Base-by-base conservation (phyloP, 2,113 vertebrate species). In the Entelurus aequoreus region DNA sequence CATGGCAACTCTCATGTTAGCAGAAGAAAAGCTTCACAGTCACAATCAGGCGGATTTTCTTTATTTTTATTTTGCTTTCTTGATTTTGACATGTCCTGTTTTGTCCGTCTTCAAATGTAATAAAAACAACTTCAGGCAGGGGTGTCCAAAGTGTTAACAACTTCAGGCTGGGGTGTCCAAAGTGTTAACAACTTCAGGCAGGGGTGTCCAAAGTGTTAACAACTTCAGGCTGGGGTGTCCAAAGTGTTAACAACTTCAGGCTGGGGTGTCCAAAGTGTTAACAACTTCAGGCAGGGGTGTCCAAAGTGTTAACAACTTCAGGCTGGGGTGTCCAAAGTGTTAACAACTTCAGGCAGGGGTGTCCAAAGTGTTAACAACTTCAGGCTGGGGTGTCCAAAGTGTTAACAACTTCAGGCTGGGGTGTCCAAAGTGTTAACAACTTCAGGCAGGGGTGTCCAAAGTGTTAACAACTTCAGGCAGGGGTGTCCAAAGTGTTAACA, bases 61-160 rank as follows among this genome's bases (percentile, higher is more conserved):
- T 76, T 77, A 63, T 79, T 87, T 81, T 57, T 77, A 82, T 86
- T 88, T 83, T 84, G 76, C 74, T 84, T 84, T 81, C 62, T 72
- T 72, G 21, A 80, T 71, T 79, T 82, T 74, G 69, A 83, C 82
- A 83, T 69, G 69, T 73, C 71, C 56, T 62, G 21, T 3, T 48
- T 62, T 68, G 28, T 84, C 82, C 12, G 75, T 74, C 78, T 77
- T 80, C 49, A 80, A 76, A 71, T 46, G 70, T 71, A 76, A 56
- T 8, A 4, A 16, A 16, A 56, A 56, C 9, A 56, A 46, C 55
- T 21, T 21, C 44, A 6, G 42, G 42, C 11, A 44, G 19, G 19
- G 1, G 19, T 19, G 19, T 19, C 19, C 19, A 19, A 19, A 19
- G 19, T 19, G 19, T 19, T 19, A 19, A 19, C 9, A 56, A 46